Evolutionary conservation across 2,888 invertebrate species (phyloP).

Genomic region (Parnassius smintheus): DNA sequence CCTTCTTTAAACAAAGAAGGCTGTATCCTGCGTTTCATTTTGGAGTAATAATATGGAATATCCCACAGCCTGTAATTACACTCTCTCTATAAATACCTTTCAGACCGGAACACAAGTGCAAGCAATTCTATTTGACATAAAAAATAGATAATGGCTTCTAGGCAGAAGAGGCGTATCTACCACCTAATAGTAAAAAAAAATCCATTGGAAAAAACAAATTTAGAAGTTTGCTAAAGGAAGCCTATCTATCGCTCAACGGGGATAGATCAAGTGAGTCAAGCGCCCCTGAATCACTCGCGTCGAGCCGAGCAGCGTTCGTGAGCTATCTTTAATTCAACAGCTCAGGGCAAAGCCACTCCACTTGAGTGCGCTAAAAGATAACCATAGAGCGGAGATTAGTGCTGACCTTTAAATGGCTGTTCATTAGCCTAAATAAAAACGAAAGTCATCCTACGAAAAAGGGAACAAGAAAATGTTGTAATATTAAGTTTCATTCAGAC

Average conservation of each 20-base stretch:
- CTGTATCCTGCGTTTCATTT: too few relatives aligned
- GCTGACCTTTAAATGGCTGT: constrained; percentile 14
- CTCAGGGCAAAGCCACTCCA: constrained; percentile 26
- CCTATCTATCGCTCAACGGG: constrained; percentile 1
- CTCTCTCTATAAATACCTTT: too few relatives aligned
- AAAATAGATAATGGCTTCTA: too few relatives aligned
- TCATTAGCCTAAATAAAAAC: constrained; percentile 13
- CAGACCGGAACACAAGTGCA: too few relatives aligned
- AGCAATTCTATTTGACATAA: too few relatives aligned
- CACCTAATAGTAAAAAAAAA: too few relatives aligned
- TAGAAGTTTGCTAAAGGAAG: constrained; percentile 6
- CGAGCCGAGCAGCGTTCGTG: constrained; percentile 29
- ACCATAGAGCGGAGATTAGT: constrained; percentile 18
- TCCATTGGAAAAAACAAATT: not conserved
- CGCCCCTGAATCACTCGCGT: constrained; percentile 24
- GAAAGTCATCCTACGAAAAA: constrained; percentile 18
- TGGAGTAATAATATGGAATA: too few relatives aligned
- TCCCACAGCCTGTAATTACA: too few relatives aligned
- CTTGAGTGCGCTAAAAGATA: constrained; percentile 24
- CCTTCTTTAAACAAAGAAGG: too few relatives aligned
- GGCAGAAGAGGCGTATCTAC: too few relatives aligned
- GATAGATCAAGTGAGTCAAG: constrained; percentile 18
- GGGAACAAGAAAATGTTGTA: constrained; percentile 3
- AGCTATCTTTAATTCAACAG: constrained; percentile 38
- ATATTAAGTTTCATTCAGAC: too few relatives aligned